Percentiles rank a stretch among this genome's conserved stretches.
These are phyloP conservation scores for Gonocerus acuteangulatus DNA, from an alignment of 2,888 invertebrate species.

Conservation along the genomic window DNA sequence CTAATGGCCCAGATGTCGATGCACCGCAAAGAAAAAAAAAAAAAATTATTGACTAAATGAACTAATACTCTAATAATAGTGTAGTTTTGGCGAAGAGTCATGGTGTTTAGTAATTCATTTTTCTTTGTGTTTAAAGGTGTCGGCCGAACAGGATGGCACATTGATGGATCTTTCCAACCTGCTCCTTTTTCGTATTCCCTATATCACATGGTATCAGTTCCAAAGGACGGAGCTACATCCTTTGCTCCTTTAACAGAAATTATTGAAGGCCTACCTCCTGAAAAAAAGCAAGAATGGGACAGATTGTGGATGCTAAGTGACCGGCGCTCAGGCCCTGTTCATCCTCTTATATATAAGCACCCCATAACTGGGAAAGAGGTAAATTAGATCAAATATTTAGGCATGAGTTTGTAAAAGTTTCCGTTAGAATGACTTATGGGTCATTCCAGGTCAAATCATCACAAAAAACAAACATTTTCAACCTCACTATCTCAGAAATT, in stretches of 20 bases:
- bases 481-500: no score
- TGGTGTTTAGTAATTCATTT: no score
- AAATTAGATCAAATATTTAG: not conserved
- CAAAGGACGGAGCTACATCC: conserved; percentile 39
- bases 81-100: no score
- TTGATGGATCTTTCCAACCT: conserved; percentile 41
- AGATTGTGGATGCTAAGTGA: conserved; percentile 41
- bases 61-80: no score
- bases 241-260: conserved; percentile 40
- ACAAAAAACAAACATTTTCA: no score
- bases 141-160: conserved; percentile 41
- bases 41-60: no score
- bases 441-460: no score
- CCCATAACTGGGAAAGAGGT: conserved; percentile 39
- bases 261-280: conserved; percentile 37
- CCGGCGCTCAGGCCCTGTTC: conserved; percentile 38
- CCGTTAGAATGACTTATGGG: no score
- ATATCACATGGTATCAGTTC: conserved; percentile 40
- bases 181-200: conserved; percentile 40
- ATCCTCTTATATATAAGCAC: conserved; percentile 40
- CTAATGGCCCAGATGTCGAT: no score
- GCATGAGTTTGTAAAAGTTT: not conserved
- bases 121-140: conserved; percentile 39
- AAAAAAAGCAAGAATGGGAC: conserved; percentile 38
- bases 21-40: no score